Evolutionary conservation across 2,888 invertebrate species (phyloP).

Genomic region (Sphinx pinastri): DNA sequence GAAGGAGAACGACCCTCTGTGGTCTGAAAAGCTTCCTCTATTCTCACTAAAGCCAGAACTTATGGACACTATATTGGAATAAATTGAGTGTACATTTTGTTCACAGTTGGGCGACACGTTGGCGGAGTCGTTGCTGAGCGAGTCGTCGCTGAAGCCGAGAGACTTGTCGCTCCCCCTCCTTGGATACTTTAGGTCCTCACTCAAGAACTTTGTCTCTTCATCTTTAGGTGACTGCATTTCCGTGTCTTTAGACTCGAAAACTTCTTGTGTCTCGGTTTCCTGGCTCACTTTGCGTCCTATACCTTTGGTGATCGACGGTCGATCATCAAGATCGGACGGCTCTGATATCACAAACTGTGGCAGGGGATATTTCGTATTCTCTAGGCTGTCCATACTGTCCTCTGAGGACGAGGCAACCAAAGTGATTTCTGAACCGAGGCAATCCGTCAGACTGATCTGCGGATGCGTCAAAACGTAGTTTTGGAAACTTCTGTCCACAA

Average conservation of each 20-base stretch:
- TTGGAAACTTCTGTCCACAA: slow-evolving; percentile 47
- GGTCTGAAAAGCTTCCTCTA: slow-evolving; percentile 78
- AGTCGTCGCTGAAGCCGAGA: slow-evolving; percentile 88
- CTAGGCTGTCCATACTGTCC: slow-evolving; percentile 88
- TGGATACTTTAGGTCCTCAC: slow-evolving; percentile 75
- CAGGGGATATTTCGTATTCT: slow-evolving; percentile 80
- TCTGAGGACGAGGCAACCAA: slow-evolving; percentile 90
- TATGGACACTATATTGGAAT: slow-evolving; percentile 81
- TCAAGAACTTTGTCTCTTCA: slow-evolving; percentile 58
- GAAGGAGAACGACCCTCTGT: slow-evolving; percentile 76
- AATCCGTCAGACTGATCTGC: slow-evolving; percentile 96
- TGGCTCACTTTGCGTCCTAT: slow-evolving; percentile 88
- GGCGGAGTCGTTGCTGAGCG: slow-evolving; percentile 87
- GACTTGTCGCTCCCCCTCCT: slow-evolving; percentile 88
- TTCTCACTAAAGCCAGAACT: slow-evolving; percentile 85
- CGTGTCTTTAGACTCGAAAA: slow-evolving; percentile 55
- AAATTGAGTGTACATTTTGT: slow-evolving; percentile 76
- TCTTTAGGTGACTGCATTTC: slow-evolving; percentile 74
- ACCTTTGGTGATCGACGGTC: slow-evolving; percentile 92
- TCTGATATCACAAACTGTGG: slow-evolving; percentile 89
- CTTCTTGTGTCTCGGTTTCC: slow-evolving; percentile 79
- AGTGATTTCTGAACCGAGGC: slow-evolving; percentile 92
- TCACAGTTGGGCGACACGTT: slow-evolving; percentile 83
- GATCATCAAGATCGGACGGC: slow-evolving; percentile 86
- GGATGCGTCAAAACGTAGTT: slow-evolving; percentile 83